Conservation (phyloP, 2,113 vertebrate genomes). For the Crypturellus undulatus region DNA sequence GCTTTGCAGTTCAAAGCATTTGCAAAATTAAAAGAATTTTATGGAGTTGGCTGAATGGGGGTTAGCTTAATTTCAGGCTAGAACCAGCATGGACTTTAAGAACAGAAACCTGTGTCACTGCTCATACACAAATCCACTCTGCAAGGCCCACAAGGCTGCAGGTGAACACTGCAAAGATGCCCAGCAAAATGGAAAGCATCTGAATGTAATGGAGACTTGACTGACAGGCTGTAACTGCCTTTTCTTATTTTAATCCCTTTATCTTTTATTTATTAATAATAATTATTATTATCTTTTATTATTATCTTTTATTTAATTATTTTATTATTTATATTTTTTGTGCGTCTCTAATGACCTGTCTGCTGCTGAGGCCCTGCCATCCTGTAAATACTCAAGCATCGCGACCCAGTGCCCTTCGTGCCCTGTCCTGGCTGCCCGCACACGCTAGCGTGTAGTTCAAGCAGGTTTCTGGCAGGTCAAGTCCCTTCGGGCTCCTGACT, state of each 20-base stretch:
- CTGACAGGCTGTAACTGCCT: neutral
- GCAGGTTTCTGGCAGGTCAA: neutral
- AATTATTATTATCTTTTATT: no score
- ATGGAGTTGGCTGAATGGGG: conserved; percentile 27
- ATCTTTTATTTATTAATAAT: neutral
- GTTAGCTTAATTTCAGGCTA: neutral
- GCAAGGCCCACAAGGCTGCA: neutral
- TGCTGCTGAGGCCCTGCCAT: neutral
- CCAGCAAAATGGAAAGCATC: neutral
- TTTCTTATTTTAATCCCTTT: neutral
- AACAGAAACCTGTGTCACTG: rapidly evolving
- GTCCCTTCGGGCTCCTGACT: neutral
- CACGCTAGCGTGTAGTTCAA: rapidly evolving
- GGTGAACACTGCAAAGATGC: neutral
- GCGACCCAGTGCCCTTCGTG: rapidly evolving
- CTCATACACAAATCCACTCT: neutral
- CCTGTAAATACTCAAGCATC: neutral
- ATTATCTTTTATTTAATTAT: no score
- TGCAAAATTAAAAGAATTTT: conserved; percentile 21
- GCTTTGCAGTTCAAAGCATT: conserved; percentile 59
- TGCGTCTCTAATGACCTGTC: neutral
- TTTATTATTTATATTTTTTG: no score
- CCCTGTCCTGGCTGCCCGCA: neutral
- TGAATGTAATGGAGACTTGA: neutral
- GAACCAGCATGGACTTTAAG: rapidly evolving